A percentile compares a stretch with the other conserved stretches of the same genome.
Conservation (phyloP, 2,797 vertebrate genomes). For the Bradypodion ventrale region DNA sequence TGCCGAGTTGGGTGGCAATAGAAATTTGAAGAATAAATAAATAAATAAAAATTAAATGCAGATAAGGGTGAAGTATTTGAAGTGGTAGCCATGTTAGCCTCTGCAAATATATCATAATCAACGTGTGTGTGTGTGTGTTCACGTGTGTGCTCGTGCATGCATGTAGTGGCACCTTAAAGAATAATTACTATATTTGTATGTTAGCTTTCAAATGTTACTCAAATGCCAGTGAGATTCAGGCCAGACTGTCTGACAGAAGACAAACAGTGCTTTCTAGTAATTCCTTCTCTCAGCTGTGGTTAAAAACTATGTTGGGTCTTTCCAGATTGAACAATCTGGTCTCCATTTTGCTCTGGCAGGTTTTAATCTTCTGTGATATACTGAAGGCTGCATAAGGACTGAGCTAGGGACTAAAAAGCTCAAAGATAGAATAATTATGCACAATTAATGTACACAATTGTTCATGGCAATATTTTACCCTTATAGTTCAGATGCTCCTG, state of each 20-base stretch:
- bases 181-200: too few relatives aligned
- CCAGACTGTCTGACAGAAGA: background rate
- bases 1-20: too few relatives aligned
- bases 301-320: background rate
- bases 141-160: background rate
- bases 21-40: too few relatives aligned
- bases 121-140: too few relatives aligned
- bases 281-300: background rate
- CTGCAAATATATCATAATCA: too few relatives aligned
- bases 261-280: too few relatives aligned
- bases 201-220: too few relatives aligned
- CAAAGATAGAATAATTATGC: background rate
- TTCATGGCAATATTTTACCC: slow-evolving; percentile 20
- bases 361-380: background rate
- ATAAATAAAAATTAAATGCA: background rate
- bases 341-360: background rate
- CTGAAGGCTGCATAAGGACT: background rate
- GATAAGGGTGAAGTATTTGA: background rate
- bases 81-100: too few relatives aligned
- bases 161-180: too few relatives aligned
- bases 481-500: slow-evolving; percentile 70
- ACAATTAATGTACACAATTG: background rate
- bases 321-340: background rate
- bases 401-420: background rate
- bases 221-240: too few relatives aligned